phyloP scores from a whole-genome alignment of 2,797 vertebrate species.

The Spondyliosoma cantharus region DNA sequence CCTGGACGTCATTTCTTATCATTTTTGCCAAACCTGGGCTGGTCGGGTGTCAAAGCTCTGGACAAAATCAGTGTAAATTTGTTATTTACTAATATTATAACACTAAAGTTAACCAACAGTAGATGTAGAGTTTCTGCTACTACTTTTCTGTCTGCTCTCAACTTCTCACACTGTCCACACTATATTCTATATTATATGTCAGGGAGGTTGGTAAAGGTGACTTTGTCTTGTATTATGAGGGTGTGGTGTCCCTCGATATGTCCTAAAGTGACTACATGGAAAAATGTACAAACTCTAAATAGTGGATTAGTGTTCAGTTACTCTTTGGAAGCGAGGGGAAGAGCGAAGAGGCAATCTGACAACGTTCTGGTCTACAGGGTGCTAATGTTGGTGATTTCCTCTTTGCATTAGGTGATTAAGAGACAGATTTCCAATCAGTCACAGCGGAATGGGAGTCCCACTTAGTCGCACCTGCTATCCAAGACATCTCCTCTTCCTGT shows the following conservation, averaged over 20 bases:
- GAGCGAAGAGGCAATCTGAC: neutral
- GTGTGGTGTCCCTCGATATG: no score
- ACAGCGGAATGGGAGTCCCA: constrained; percentile 47
- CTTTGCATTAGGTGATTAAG: constrained; percentile 58
- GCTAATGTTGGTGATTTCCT: constrained; percentile 39
- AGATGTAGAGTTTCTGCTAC: neutral
- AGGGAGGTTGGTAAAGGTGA: neutral
- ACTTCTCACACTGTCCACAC: neutral
- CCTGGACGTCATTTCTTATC: no score
- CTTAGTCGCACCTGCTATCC: constrained; percentile 48
- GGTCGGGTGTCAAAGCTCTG: no score
- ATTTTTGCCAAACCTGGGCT: no score
- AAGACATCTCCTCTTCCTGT: constrained; percentile 38
- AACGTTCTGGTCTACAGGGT: constrained; percentile 27
- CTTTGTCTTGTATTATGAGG: neutral
- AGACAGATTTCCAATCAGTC: constrained; percentile 53
- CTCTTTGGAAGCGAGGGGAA: constrained; percentile 1
- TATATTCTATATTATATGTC: constrained; percentile 7
- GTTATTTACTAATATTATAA: neutral
- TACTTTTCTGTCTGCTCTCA: neutral
- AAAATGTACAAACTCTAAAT: constrained; percentile 2
- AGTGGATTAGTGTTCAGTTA: neutral
- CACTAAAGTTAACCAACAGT: neutral
- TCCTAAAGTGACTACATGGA: neutral
- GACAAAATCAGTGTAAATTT: neutral